Evolutionary conservation across 2,888 invertebrate species (phyloP).

Genomic region (Itoplectis maculator): DNA sequence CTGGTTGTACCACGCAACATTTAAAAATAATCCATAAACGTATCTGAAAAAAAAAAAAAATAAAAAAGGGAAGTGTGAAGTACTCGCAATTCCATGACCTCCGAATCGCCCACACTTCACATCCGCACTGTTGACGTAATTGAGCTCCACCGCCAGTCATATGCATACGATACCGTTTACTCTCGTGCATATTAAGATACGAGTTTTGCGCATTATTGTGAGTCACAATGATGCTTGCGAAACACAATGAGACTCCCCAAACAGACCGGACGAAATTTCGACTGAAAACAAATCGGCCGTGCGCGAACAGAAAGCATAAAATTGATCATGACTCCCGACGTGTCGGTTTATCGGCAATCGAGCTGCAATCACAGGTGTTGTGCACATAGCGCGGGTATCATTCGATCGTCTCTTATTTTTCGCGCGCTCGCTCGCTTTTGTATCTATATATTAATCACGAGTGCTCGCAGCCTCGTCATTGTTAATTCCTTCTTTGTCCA

Average conservation of each 20-base stretch:
- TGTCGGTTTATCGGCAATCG: constrained; percentile 19
- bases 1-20: background rate
- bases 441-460: constrained; percentile 45
- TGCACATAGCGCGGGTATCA: constrained; percentile 12
- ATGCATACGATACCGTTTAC: background rate
- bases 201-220: constrained; percentile 20
- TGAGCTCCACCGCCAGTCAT: constrained; percentile 26
- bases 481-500: constrained; percentile 44
- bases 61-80: constrained; percentile 26
- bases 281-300: background rate
- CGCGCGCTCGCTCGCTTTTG: constrained; percentile 15
- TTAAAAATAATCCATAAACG: background rate
- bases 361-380: constrained; percentile 53
- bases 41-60: background rate
- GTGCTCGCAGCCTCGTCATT: constrained; percentile 22
- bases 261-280: background rate
- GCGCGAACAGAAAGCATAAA: background rate
- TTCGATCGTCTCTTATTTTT: constrained; percentile 43
- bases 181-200: constrained; percentile 23
- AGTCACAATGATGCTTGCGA: background rate
- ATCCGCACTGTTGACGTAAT: constrained; percentile 51
- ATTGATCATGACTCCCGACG: background rate
- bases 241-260: constrained; percentile 29
- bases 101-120: constrained; percentile 46
- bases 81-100: constrained; percentile 41